These are phyloP conservation scores for Hetaerina americana DNA, from an alignment of 1,140 invertebrate genomes.

Conservation along the genomic window DNA sequence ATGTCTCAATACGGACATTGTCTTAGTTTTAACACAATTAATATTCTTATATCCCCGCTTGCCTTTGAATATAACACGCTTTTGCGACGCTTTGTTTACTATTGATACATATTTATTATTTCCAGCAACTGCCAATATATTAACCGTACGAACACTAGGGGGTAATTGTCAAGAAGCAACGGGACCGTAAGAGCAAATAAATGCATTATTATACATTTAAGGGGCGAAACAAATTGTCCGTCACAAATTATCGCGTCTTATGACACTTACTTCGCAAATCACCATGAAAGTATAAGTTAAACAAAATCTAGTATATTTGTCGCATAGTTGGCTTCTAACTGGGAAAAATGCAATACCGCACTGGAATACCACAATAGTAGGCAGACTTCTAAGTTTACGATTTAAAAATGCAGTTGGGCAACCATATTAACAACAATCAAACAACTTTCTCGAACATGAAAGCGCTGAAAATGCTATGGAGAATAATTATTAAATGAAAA, in stretches of 20 bases:
- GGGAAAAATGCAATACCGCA: too few relatives aligned
- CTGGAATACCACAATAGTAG: not conserved
- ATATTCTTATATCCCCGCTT: too few relatives aligned
- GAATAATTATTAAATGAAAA: not conserved
- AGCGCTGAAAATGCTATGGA: too few relatives aligned
- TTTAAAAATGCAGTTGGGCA: not conserved
- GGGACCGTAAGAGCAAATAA: too few relatives aligned
- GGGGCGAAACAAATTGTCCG: not conserved
- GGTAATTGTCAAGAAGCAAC: too few relatives aligned
- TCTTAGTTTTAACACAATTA: too few relatives aligned
- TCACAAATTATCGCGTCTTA: not conserved
- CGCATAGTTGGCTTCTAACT: too few relatives aligned
- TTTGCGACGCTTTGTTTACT: not conserved
- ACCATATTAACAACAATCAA: not conserved
- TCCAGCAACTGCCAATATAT: too few relatives aligned
- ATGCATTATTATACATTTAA: not conserved
- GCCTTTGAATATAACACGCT: not conserved
- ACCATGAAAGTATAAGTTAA: too few relatives aligned
- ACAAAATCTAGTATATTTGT: too few relatives aligned
- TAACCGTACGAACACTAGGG: too few relatives aligned
- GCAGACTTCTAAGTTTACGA: not conserved
- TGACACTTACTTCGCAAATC: not conserved
- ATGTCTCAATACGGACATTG: too few relatives aligned
- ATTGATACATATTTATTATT: not conserved
- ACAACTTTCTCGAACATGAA: not conserved